Evolutionary conservation across 2,888 invertebrate genomes (phyloP).

Genomic region (Leptogaster cylindrica): DNA sequence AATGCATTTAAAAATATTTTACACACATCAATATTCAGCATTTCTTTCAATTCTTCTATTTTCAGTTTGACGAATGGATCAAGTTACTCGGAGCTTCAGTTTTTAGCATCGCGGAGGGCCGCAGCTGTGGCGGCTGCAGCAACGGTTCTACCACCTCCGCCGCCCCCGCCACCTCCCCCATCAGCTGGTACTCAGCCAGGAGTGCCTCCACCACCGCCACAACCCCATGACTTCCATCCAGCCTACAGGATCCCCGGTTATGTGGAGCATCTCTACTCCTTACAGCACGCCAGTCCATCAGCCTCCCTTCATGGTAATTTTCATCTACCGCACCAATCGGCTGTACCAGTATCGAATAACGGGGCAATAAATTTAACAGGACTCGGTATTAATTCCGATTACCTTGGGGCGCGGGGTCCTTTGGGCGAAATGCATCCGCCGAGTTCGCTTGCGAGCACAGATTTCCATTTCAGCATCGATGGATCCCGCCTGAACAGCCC

Average conservation of each 20-base stretch:
- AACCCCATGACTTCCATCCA: conserved; percentile 67
- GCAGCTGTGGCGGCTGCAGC: conserved; percentile 64
- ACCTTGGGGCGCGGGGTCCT: conserved; percentile 65
- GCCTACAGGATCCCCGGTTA: conserved; percentile 76
- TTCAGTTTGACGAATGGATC: conserved; percentile 45
- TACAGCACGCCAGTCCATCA: conserved; percentile 71
- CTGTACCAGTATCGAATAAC: conserved; percentile 30
- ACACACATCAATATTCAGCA: too few relatives aligned
- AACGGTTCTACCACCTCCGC: conserved; percentile 60
- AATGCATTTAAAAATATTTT: too few relatives aligned
- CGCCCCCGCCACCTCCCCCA: conserved; percentile 55
- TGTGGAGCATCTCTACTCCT: conserved; percentile 79
- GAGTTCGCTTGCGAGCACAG: conserved; percentile 81
- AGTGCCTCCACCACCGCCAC: conserved; percentile 64
- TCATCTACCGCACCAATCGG: conserved; percentile 8
- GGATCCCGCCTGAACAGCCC: conserved; percentile 75
- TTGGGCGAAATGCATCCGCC: conserved; percentile 64
- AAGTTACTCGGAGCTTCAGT: conserved; percentile 61
- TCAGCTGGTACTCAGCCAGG: conserved; percentile 58
- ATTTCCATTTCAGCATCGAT: conserved; percentile 89
- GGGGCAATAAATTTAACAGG: conserved; percentile 62
- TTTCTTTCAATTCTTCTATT: not conserved
- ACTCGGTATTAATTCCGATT: conserved; percentile 69
- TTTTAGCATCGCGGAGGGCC: conserved; percentile 61
- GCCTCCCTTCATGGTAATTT: conserved; percentile 74